Evolutionary conservation across 2,888 invertebrate genomes (phyloP), one percentile per base, ranked within the genome.

Genomic region (Dicycla oo): DNA sequence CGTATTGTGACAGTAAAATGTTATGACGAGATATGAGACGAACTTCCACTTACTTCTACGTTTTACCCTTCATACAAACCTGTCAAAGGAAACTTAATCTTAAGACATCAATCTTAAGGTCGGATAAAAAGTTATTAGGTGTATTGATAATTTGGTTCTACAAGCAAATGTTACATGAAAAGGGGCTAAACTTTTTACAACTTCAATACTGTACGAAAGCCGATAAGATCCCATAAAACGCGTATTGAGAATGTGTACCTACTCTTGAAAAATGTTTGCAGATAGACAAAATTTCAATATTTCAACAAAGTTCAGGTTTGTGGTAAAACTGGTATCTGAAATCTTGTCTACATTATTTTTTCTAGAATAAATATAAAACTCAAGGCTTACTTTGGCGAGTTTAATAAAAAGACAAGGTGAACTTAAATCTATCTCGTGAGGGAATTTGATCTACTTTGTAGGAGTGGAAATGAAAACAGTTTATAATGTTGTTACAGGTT

Each of bases 151-250:
- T 85, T 89, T 85, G 90, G 85, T 80, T 81, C 84, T 80, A 84
- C 84, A 89, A 88, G 90, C 90, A 93, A 93, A 93, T 92, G 92
- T 91, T 88, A 91, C 90, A 90, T 88, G 88, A 88, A 90, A 91
- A 88, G 90, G 89, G 92, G 90, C 90, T 92, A 91, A 94, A 94
- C 92, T 94, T 94, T 94, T 94, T 94, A 94, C 93, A 94, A 93
- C 93, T 93, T 90, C 90, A 91, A 93, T 91, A 91, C 91, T 91
- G 89, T 90, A 90, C 82, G 91, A 91, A 93, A 93, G 92, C 92
- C 91, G 93, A 94, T 93, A 94, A 93, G 93, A 92, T 91, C 89
- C 87, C 85, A 91, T 93, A 91, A 91, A 91, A 90, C 89, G 85
- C 83, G 86, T 87, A 90, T 92, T 89, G 90, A 87, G 88, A 89